Percentiles rank a stretch among this genome's conserved stretches.
Conservation (phyloP, 1,140 invertebrate genomes). For the Euura lappo region DNA sequence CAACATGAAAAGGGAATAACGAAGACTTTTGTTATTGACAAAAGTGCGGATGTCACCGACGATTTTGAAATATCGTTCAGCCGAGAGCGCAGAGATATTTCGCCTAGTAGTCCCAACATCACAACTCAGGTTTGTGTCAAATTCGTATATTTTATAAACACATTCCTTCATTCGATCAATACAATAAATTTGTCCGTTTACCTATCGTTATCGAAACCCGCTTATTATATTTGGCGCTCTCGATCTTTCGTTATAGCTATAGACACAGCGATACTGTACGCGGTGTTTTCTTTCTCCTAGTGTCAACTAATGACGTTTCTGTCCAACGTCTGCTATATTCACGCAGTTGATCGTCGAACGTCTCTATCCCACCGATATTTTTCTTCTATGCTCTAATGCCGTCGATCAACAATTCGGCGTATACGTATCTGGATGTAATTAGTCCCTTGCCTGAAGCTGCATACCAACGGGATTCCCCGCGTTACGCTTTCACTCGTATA, state of each 20-base stretch:
- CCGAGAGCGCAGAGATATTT: constrained; percentile 35
- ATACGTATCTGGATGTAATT: no score
- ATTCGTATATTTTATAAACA: constrained; percentile 7
- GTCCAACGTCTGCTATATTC: no score
- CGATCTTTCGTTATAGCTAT: no score
- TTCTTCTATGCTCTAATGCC: no score
- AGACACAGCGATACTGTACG: neutral
- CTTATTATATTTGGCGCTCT: no score
- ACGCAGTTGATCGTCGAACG: no score
- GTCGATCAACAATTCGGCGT: no score
- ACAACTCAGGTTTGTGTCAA: constrained; percentile 37
- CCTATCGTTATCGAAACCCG: no score
- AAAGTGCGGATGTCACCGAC: constrained; percentile 20
- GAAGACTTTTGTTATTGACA: constrained; percentile 36
- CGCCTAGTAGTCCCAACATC: constrained; percentile 43
- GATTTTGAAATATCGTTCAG: constrained; percentile 39
- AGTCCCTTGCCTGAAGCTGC: no score
- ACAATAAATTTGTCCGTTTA: neutral
- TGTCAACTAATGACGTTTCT: constrained; percentile 4
- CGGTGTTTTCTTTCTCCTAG: constrained; percentile 9
- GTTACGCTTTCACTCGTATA: no score
- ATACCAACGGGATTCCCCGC: no score
- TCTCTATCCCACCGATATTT: no score
- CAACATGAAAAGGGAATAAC: constrained; percentile 23
- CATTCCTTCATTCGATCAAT: neutral